Conservation (phyloP, 2,113 vertebrate species). For the human region DNA sequence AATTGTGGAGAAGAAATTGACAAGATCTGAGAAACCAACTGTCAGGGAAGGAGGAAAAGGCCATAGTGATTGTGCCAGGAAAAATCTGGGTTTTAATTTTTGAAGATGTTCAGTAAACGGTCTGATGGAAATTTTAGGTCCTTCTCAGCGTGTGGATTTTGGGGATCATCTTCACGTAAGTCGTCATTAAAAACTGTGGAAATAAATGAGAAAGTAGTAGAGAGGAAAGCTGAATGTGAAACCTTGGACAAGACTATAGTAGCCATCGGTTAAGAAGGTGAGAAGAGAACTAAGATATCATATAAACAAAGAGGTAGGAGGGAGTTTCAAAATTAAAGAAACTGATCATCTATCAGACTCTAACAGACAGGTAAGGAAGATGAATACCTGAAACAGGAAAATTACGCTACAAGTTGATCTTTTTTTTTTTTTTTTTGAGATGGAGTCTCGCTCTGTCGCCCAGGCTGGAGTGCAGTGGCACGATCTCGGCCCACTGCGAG, state of each 20-base stretch:
- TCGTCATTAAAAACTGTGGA: not conserved
- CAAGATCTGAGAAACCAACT: not conserved
- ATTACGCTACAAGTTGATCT: not conserved
- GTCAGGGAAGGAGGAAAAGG: not conserved
- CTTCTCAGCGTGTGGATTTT: not conserved
- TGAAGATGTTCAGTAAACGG: not conserved
- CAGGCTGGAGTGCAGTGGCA: too few species aligned
- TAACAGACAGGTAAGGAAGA: not conserved
- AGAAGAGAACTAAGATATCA: not conserved
- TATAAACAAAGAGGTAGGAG: not conserved
- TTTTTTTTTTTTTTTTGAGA: too few species aligned
- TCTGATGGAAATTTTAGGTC: not conserved
- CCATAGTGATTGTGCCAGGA: not conserved
- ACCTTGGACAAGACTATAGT: not conserved
- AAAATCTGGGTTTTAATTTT: not conserved
- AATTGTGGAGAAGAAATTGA: not conserved
- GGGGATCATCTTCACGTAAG: not conserved
- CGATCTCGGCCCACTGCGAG: too few species aligned
- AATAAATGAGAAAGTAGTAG: not conserved
- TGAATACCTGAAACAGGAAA: not conserved
- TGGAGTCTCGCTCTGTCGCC: too few species aligned
- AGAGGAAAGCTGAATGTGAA: not conserved
- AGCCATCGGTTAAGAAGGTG: not conserved
- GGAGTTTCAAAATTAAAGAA: not conserved
- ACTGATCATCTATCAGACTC: not conserved